phyloP scores from a whole-genome alignment of 2,888 invertebrate species.

The Pyrrhia umbra region DNA sequence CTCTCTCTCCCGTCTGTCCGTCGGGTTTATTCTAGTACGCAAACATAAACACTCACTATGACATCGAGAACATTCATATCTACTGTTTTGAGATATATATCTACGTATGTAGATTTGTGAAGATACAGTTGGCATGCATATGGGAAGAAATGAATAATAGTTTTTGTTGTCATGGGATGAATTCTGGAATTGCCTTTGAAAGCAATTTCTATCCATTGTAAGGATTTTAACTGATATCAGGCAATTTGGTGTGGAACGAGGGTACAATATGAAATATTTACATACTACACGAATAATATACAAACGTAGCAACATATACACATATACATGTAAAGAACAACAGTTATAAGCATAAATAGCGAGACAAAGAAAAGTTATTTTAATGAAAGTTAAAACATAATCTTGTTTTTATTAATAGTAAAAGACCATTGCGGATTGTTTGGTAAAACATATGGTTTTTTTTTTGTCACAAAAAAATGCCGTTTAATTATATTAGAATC shows the following conservation, averaged over 20 bases:
- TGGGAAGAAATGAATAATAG: not conserved
- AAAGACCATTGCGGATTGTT: constrained; percentile 48
- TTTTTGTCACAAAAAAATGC: too few relatives aligned
- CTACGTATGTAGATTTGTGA: constrained; percentile 7
- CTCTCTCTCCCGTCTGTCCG: constrained; percentile 79
- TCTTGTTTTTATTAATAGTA: constrained; percentile 42
- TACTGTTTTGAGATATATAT: constrained; percentile 1
- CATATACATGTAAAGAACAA: constrained; percentile 28
- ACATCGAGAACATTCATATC: constrained; percentile 7
- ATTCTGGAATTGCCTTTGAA: too few relatives aligned
- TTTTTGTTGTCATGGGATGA: not conserved
- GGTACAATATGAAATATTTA: constrained; percentile 1
- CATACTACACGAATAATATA: constrained; percentile 39
- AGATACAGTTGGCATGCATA: constrained; percentile 12
- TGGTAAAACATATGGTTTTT: too few relatives aligned
- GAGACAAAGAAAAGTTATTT: constrained; percentile 45
- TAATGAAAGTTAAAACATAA: constrained; percentile 52
- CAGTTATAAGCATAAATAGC: constrained; percentile 48
- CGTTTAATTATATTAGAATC: too few relatives aligned
- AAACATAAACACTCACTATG: constrained; percentile 33
- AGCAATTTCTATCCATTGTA: not conserved
- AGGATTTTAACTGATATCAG: not conserved
- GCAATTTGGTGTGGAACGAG: constrained; percentile 4
- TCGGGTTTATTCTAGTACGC: constrained; percentile 73
- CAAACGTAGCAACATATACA: constrained; percentile 40